Evolutionary conservation across 2,113 vertebrate species (phyloP), one percentile per base, ranked within the genome.

Genomic region (Lophotis ruficrista): DNA sequence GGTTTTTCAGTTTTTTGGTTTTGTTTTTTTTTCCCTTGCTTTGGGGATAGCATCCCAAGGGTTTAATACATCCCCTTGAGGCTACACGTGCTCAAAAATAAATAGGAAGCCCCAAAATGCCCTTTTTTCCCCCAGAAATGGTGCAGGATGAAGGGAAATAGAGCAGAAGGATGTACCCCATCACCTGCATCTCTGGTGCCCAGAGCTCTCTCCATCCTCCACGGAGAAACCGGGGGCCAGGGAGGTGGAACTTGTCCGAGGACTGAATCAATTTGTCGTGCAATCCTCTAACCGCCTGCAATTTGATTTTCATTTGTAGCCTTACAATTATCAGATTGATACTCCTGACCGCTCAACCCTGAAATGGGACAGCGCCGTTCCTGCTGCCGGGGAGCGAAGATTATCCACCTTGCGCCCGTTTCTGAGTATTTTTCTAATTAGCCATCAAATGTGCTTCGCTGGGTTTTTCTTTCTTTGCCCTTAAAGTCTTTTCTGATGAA

Each of bases 301-400:
- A 60, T 90, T 81, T 87, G 69, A 91, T 92, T 95, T 95, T 96
- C 87, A 89, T 92, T 96, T 95, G 92, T 77, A 69, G 77, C 71
- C 65, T 87, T 64, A 79, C 87, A 83, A 75, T 93, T 75, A 93
- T 95, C 90, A 79, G 89, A 95, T 88, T 94, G 92, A 94, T 90
- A 88, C 92, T 95, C 93, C 84, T 7, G 35, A 76, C 83, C 4
- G 24, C 71, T 96, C 94, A 94, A 88, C 93, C 94, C 92, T 92
- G 94, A 96, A 95, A 95, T 94, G 78, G 93, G 96, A 54, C 61
- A 8, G 77, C 23, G 12, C 6, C 38, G 51, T 53, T 53, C 61
- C 64, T 8, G 72, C 84, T 82, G 86, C 70, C 10, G 4, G 61
- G n/a, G 47, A 82, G 64, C 3, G 4, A 10, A 64, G 75, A 80